These are phyloP conservation scores for Ricordea florida DNA, from an alignment of 92 coral and sea anemone species.

Conservation along the genomic window DNA sequence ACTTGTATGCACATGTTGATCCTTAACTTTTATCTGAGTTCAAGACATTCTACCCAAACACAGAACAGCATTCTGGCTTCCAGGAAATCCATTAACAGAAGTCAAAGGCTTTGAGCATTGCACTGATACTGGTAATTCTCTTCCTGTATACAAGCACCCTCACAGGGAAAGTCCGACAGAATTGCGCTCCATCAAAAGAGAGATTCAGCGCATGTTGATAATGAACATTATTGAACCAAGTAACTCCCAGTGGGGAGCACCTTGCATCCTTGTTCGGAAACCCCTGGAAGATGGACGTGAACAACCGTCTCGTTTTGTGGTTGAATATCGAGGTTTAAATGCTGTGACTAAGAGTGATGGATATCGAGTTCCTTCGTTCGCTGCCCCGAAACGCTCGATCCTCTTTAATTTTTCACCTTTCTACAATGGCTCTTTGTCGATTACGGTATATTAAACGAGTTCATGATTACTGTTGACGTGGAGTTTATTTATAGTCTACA, in stretches of 20 bases:
- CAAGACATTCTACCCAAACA: not conserved
- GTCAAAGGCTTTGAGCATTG: constrained; percentile 14
- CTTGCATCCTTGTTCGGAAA: constrained; percentile 48
- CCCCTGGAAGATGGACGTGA: constrained; percentile 39
- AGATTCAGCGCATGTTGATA: constrained; percentile 49
- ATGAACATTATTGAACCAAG: constrained; percentile 56
- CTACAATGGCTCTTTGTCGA: no score
- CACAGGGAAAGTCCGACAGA: constrained; percentile 45
- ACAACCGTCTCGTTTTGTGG: constrained; percentile 55
- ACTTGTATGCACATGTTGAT: no score
- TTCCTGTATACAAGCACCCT: constrained; percentile 49
- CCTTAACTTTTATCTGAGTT: not conserved
- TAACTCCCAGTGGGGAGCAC: constrained; percentile 52
- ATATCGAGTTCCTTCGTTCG: constrained; percentile 47
- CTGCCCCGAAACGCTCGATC: no score
- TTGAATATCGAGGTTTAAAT: constrained; percentile 51
- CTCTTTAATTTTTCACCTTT: no score
- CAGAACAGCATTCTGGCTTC: constrained; percentile 2
- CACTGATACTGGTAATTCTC: constrained; percentile 34
- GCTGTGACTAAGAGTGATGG: constrained; percentile 42
- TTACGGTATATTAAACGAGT: no score
- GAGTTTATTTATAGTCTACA: no score
- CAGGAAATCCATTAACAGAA: not conserved
- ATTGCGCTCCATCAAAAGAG: constrained; percentile 30
- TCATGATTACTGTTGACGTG: no score